phyloP scores from a whole-genome alignment of 2,113 vertebrate species.

The Todiramphus chloris region DNA sequence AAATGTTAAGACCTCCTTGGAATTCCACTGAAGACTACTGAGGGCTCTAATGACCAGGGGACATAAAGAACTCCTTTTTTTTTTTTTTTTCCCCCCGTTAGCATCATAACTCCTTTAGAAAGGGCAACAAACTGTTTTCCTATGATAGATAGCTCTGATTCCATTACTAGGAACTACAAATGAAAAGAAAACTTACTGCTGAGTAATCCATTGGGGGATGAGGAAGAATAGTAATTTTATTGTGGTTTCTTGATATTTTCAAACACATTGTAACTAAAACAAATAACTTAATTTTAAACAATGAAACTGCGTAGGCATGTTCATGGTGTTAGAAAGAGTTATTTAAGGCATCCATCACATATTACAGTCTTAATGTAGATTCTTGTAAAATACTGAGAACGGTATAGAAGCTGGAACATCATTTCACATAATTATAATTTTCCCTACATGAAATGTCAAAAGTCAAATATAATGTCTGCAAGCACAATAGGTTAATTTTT shows the following conservation, averaged over 20 bases:
- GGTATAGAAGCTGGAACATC: background rate
- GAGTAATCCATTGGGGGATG: background rate
- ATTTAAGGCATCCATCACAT: background rate
- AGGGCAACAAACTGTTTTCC: background rate
- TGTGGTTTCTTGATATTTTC: background rate
- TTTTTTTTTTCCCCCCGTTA: background rate
- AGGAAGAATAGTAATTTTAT: background rate
- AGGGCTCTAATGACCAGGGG: background rate
- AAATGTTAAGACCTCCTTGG: background rate
- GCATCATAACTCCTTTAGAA: background rate
- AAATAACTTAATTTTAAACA: conserved; percentile 22
- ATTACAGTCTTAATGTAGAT: background rate
- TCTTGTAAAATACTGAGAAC: background rate
- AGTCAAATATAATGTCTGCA: background rate
- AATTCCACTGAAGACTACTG: background rate
- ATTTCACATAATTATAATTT: background rate
- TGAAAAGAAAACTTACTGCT: background rate
- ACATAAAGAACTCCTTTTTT: background rate
- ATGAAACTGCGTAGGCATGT: background rate
- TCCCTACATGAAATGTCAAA: background rate
- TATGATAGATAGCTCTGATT: background rate
- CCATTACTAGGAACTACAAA: background rate
- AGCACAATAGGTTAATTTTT: background rate
- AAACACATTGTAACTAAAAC: conserved; percentile 14
- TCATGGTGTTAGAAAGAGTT: background rate